Percentiles rank a stretch among this genome's conserved stretches.
Conservation (phyloP, 2,888 invertebrate genomes). For the Marronus borbonicus region DNA sequence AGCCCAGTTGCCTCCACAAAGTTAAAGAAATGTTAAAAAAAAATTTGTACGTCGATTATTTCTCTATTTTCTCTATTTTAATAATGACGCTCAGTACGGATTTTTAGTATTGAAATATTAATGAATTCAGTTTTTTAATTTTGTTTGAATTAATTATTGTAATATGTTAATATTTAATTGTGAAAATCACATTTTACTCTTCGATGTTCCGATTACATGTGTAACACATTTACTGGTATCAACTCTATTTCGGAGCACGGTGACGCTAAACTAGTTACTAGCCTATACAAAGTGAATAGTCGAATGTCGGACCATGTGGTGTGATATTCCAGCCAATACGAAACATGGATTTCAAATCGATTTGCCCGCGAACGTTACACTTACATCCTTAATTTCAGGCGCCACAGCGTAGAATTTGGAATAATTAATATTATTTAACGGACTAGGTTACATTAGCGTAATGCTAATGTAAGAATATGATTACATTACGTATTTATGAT, state of each 20-base stretch:
- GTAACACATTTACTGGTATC: neutral
- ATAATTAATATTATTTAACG: neutral
- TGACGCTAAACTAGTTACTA: neutral
- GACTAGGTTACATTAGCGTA: neutral
- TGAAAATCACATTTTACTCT: too few species aligned
- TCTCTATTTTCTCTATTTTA: too few species aligned
- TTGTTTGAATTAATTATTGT: too few species aligned
- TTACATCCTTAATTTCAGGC: neutral
- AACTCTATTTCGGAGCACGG: constrained; percentile 24
- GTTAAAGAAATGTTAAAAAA: too few species aligned
- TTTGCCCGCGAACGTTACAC: constrained; percentile 23
- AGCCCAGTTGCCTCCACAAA: too few species aligned
- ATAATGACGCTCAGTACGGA: too few species aligned
- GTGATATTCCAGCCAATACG: constrained; percentile 48
- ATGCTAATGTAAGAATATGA: neutral
- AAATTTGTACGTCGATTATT: too few species aligned
- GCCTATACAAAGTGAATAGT: constrained; percentile 18
- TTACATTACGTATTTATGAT: neutral
- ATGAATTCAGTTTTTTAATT: too few species aligned
- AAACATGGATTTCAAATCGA: constrained; percentile 26
- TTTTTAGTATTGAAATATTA: too few species aligned
- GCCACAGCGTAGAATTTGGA: neutral
- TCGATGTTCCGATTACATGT: neutral
- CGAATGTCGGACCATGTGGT: constrained; percentile 51
- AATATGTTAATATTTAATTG: too few species aligned